Percentiles rank a stretch among this genome's conserved stretches.
phyloP scores from a whole-genome alignment of 2,888 invertebrate species.

The Lypha dubia region DNA sequence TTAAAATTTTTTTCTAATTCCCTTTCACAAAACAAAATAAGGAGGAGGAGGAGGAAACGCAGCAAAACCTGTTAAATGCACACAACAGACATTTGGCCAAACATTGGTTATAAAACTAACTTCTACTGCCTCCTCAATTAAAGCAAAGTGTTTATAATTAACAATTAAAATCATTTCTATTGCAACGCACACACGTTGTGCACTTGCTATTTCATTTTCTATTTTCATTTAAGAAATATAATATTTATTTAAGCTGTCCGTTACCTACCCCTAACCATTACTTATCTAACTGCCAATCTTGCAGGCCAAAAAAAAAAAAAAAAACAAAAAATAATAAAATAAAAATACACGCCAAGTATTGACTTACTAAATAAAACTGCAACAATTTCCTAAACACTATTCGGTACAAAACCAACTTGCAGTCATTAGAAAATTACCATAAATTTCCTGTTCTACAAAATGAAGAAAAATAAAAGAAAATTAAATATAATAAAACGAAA shows the following conservation, averaged over 20 bases:
- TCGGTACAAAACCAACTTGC: constrained; percentile 45
- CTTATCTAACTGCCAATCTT: constrained; percentile 65
- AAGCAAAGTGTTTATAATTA: not conserved
- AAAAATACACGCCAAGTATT: too few relatives aligned
- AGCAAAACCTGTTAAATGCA: too few relatives aligned
- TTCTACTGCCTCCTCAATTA: not conserved
- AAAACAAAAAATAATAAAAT: too few relatives aligned
- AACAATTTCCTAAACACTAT: constrained; percentile 63
- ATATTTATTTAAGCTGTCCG: constrained; percentile 20
- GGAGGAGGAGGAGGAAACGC: too few relatives aligned
- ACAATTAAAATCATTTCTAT: not conserved
- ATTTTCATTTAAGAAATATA: constrained; percentile 21
- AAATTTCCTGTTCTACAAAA: constrained; percentile 69
- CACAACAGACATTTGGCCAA: too few relatives aligned
- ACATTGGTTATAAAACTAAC: too few relatives aligned
- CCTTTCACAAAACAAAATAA: too few relatives aligned
- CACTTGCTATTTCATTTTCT: not conserved
- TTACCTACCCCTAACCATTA: constrained; percentile 53
- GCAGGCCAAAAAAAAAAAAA: not conserved
- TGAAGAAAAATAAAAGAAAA: not conserved
- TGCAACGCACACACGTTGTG: not conserved
- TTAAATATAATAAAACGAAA: constrained; percentile 7
- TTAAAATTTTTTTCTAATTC: too few relatives aligned
- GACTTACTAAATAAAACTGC: constrained; percentile 48
- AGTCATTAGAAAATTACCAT: constrained; percentile 68